Percentiles rank a stretch among this genome's conserved stretches.
Evolutionary conservation across 2,888 invertebrate genomes (phyloP).

Genomic region (Platycnemis pennipes): DNA sequence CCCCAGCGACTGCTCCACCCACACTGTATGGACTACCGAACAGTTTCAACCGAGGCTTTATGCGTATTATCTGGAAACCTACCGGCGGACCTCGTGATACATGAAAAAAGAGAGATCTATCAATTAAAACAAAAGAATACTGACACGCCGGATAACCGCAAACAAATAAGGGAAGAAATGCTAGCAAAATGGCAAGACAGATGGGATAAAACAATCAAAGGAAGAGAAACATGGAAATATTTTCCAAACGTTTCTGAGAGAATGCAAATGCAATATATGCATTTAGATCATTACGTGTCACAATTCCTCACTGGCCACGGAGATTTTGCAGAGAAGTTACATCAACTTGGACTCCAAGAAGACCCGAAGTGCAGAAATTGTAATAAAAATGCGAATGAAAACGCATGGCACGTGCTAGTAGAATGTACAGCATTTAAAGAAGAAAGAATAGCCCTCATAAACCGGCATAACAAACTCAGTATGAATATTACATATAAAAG

Average conservation of each 20-base stretch:
- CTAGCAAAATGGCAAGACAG: not conserved
- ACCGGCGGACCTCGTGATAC: no score
- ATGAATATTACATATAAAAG: no score
- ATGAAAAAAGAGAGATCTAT: no score
- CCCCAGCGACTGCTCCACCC: no score
- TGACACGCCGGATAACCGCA: no score
- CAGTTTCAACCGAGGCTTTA: no score
- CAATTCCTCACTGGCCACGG: not conserved
- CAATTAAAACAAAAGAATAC: no score
- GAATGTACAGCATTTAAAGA: not conserved
- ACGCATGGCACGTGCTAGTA: not conserved
- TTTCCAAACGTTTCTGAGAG: not conserved
- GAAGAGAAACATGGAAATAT: not conserved
- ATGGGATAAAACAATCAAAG: not conserved
- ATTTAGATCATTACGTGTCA: not conserved
- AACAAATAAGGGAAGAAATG: no score
- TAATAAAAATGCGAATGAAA: not conserved
- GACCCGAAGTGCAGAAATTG: not conserved
- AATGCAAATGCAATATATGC: not conserved
- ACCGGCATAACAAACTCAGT: no score
- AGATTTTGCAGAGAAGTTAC: not conserved
- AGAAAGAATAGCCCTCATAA: no score
- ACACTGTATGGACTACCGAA: no score
- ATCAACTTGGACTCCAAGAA: not conserved
- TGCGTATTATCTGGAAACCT: no score